Base-by-base conservation (phyloP, 2,888 invertebrate genomes). In the Ichneumon xanthorius region DNA sequence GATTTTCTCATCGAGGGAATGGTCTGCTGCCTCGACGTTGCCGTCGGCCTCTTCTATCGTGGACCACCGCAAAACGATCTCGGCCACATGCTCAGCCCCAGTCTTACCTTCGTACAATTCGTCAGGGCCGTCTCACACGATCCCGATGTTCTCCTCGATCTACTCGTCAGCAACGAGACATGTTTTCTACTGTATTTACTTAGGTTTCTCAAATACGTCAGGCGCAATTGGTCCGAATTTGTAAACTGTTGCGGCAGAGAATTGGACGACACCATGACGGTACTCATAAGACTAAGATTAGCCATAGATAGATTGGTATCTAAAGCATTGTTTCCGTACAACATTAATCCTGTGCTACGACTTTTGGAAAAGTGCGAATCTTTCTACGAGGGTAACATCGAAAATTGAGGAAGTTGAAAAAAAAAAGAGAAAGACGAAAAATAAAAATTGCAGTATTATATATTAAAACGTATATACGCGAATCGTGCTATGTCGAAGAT, bases 1-100 rank as follows among this genome's bases (percentile, higher is more conserved):
- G 98, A 98, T 94, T 97, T 97, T 91, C 94, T 98, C 89, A 97
- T 98, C 82, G 98, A 98, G 94, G 97, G 98, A 3, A 98, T 98
- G 98, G 97, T 98, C 7, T 98, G 98, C 93, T 97, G 97, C 53
- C 94, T 98, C 71, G 98, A 98, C 93, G 98, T 98, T 67, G 97
- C 97, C 0, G 96, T 97, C 33, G 98, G 98, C 58, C 96, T 98
- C 80, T 97, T 97, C 37, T 97, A 97, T 92, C 96, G 97, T 73
- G 97, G 97, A 91, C 96, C 97, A 0, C 96, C 97, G 82, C 97
- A 97, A 89, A 97, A 97, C 1, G 97, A 97, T 93, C 95, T 98
- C 88, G 96, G 97, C 89, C 96, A 96, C 5, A 97, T 97, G 96
- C 94, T 98, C 72, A 98, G 97, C 94, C 98, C 98, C 0, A 96